Conservation (phyloP, 1,140 invertebrate genomes). For the Drosophila ogumai region DNA sequence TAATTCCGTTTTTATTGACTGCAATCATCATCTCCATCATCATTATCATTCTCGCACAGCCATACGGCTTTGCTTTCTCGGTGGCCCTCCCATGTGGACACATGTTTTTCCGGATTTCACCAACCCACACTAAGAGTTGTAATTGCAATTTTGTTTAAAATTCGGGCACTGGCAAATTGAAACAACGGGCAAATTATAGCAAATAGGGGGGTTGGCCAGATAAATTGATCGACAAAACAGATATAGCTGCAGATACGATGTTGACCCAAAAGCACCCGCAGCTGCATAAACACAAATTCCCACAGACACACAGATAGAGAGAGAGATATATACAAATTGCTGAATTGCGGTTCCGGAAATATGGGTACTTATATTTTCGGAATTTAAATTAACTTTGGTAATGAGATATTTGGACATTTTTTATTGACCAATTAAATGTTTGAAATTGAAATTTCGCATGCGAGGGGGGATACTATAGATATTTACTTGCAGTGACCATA, state of each 20-base stretch:
- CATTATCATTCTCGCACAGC: constrained; percentile 16
- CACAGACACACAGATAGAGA: not conserved
- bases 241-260: constrained; percentile 12
- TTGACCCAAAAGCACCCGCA: constrained; percentile 12
- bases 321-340: not conserved
- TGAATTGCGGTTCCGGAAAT: constrained; percentile 26
- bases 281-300: constrained; percentile 7
- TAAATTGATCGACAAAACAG: constrained; percentile 18
- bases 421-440: constrained; percentile 32
- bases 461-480: not conserved
- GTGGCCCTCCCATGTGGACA: constrained; percentile 34
- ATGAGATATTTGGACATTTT: constrained; percentile 24
- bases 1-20: constrained; percentile 74
- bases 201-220: constrained; percentile 8
- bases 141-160: constrained; percentile 71
- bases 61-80: constrained; percentile 22
- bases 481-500: not conserved
- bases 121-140: constrained; percentile 10
- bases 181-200: constrained; percentile 32
- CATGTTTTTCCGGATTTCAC: constrained; percentile 18
- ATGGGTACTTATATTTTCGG: constrained; percentile 20
- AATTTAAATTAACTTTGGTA: constrained; percentile 41
- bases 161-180: constrained; percentile 56
- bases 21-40: constrained; percentile 60
- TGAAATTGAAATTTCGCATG: constrained; percentile 12